Conservation (phyloP, 1,140 invertebrate genomes). For the Platyscapa corneri region DNA sequence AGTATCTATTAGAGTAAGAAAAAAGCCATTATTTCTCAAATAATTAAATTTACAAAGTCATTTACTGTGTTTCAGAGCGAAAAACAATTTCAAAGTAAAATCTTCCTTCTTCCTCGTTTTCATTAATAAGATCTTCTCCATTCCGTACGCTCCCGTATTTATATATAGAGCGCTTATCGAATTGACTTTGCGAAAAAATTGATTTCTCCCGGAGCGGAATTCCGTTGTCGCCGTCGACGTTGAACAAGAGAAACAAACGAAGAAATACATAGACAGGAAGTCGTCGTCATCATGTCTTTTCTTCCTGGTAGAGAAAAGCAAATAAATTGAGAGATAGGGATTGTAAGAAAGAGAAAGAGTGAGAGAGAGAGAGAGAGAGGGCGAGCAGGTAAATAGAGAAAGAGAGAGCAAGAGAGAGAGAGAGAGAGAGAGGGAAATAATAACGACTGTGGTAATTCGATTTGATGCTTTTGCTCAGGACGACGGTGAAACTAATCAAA, state of each 20-base stretch:
- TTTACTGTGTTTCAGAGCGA: conserved; percentile 9
- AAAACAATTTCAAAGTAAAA: conserved; percentile 3
- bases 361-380: not conserved
- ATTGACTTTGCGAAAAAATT: conserved; percentile 49
- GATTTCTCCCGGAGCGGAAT: conserved; percentile 45
- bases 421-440: not conserved
- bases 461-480: conserved; percentile 31
- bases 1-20: not conserved
- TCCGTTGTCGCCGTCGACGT: conserved; percentile 17
- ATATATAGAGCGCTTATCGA: conserved; percentile 37
- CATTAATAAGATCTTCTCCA: conserved; percentile 42
- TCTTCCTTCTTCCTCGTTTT: not conserved
- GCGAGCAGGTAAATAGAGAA: too few relatives aligned
- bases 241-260: conserved; percentile 21
- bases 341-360: not conserved
- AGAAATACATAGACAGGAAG: conserved; percentile 27
- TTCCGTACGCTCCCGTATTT: not conserved
- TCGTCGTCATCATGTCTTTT: conserved; percentile 8
- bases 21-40: not conserved
- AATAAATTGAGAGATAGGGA: conserved; percentile 1
- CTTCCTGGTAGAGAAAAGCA: conserved; percentile 11
- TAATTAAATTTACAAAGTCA: conserved; percentile 15
- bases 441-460: conserved; percentile 39
- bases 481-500: conserved; percentile 44
- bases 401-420: not conserved